Evolutionary conservation across 2,113 vertebrate species (phyloP).

Genomic region (Pelobates fuscus): DNA sequence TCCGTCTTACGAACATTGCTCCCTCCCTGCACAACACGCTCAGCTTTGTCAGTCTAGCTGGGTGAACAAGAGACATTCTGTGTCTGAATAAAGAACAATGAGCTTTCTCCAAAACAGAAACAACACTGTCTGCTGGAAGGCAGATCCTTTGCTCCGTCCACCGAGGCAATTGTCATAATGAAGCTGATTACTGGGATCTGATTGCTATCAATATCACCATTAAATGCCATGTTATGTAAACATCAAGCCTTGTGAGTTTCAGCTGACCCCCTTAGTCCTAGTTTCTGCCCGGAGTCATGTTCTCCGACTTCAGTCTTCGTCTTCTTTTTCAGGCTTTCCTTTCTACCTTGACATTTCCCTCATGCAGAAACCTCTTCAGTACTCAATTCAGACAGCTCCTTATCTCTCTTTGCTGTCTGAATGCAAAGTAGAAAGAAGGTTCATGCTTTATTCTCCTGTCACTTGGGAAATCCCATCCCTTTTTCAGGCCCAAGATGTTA

Average conservation of each 20-base stretch:
- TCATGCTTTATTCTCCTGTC: conserved; percentile 14
- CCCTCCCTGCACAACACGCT: conserved; percentile 28
- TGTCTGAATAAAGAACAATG: conserved; percentile 45
- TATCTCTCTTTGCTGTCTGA: conserved; percentile 42
- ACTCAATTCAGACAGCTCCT: conserved; percentile 41
- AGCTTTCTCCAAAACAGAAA: conserved; percentile 39
- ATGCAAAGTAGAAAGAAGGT: conserved; percentile 27
- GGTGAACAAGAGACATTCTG: conserved; percentile 41
- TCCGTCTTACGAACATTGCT: background rate
- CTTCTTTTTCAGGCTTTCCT: conserved; percentile 19
- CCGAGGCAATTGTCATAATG: conserved; percentile 49
- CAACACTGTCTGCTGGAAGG: conserved; percentile 37
- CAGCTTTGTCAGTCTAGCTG: conserved; percentile 23
- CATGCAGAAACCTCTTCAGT: conserved; percentile 23
- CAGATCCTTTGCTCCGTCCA: conserved; percentile 26
- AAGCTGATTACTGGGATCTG: conserved; percentile 49
- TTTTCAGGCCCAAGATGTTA: conserved; percentile 9
- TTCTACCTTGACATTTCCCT: conserved; percentile 39
- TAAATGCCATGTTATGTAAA: conserved; percentile 51
- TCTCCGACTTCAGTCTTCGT: conserved; percentile 2
- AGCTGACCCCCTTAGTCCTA: conserved; percentile 36
- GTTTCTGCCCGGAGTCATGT: conserved; percentile 28
- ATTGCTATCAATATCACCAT: conserved; percentile 44
- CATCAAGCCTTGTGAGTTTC: conserved; percentile 31
- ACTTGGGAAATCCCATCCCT: conserved; percentile 34